Base-by-base conservation (phyloP, 2,888 invertebrate genomes). In the Ceriagrion tenellum region DNA sequence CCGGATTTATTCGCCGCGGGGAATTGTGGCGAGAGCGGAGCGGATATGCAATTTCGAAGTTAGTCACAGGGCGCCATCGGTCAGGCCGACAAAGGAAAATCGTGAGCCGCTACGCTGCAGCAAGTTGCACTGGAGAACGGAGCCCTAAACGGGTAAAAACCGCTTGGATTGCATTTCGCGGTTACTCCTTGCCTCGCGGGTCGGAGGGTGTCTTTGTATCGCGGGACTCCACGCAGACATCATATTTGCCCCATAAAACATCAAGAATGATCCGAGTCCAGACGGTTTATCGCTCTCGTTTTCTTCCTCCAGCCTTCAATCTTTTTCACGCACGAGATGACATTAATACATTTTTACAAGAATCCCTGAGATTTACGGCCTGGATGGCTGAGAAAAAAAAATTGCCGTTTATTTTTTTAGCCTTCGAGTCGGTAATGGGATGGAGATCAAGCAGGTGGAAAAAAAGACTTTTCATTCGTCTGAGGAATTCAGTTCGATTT, bases 1-100 rank as follows among this genome's bases (percentile, higher is more conserved):
- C 35, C 16, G 81, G 35, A n/a, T 26, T 81, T 35, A 13, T 35
- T 23, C 35, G 12, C 81, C 81, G 30, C 13, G 30, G 35, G 12
- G 81, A 26, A 30, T 81, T 16, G 81, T 12, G 69, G 13, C 8
- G 4, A 26, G 26, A 69, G 59, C 26, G 81, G 81, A 30, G 30
- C 47, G 8, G 8, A 35, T n/a, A 35, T 81, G 81, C 81, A 81
- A 81, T 81, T 81, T 81, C 16, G 81, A 30, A 30, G 30, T 81
- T 81, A 81, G 81, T 81, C 81, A 81, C 81, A 81, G 81, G 81
- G 12, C 81, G 81, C 81, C 81, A 81, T 35, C 35, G 26, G 30
- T 13, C 30, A 18, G 8, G 81, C 81, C 81, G 81, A 81, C 81
- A 81, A 81, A 35, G 81, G 81, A 81, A 81, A 26, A 81, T 81